Conservation (phyloP, 2,797 vertebrate species). For the Nyctalus aviator region DNA sequence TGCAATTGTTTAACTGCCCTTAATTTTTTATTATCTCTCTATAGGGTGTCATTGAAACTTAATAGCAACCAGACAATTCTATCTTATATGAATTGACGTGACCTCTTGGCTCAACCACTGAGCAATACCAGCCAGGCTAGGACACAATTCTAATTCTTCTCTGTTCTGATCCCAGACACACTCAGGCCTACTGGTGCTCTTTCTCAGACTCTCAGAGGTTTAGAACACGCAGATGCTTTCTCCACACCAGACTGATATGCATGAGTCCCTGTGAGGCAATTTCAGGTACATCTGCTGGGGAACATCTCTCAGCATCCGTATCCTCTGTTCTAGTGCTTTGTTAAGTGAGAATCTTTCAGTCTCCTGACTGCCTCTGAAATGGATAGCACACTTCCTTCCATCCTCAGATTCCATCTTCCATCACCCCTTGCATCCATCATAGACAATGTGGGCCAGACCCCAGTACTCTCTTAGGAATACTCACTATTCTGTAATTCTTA, state of each 20-base stretch:
- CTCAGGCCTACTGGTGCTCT: background rate
- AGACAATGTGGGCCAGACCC: background rate
- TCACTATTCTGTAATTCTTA: background rate
- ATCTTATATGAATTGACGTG: background rate
- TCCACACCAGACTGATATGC: background rate
- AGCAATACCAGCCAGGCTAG: no score
- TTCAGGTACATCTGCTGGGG: background rate
- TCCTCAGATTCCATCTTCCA: background rate
- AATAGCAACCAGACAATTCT: background rate
- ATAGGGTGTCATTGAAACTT: background rate
- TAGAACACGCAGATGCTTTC: background rate
- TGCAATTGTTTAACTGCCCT: constrained; percentile 3
- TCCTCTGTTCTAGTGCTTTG: background rate
- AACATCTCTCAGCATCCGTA: background rate
- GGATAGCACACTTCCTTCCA: background rate
- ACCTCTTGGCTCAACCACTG: no score
- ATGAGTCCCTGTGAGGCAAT: background rate
- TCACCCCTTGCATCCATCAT: background rate
- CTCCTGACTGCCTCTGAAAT: background rate
- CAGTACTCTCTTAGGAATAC: background rate
- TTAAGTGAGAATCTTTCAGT: background rate
- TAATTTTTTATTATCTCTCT: constrained; percentile 49
- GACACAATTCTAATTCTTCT: constrained; percentile 24
- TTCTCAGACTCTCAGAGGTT: background rate
- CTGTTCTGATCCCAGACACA: background rate